phyloP scores from a whole-genome alignment of 1,140 invertebrate species.

The Papilio aristodemus region DNA sequence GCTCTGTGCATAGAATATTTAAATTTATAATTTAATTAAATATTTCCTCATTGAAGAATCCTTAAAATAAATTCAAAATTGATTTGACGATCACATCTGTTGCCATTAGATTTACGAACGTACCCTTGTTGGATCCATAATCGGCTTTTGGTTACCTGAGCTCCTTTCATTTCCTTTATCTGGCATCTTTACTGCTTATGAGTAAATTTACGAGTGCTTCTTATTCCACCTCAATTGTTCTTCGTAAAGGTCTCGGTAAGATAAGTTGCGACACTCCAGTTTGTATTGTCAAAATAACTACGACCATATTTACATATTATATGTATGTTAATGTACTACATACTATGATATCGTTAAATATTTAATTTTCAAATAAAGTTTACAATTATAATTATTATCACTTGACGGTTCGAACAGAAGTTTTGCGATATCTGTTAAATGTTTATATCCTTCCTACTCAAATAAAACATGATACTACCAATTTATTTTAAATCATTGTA shows the following conservation, averaged over 20 bases:
- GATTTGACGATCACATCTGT: not conserved
- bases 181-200: constrained; percentile 32
- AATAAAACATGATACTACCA: too few relatives aligned
- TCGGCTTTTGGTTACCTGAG: constrained; percentile 32
- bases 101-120: constrained; percentile 4
- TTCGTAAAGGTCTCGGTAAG: constrained; percentile 5
- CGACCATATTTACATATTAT: not conserved
- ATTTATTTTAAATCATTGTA: too few relatives aligned
- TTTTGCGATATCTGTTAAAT: too few relatives aligned
- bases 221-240: constrained; percentile 33
- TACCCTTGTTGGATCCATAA: constrained; percentile 15
- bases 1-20: not conserved
- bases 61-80: constrained; percentile 5
- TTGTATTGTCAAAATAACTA: not conserved
- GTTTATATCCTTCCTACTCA: too few relatives aligned
- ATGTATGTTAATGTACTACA: not conserved
- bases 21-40: not conserved
- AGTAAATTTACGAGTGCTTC: constrained; percentile 24
- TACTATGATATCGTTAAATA: not conserved
- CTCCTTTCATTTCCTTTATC: constrained; percentile 31
- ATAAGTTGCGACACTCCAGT: constrained; percentile 1
- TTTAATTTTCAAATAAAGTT: not conserved
- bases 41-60: not conserved
- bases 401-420: too few relatives aligned
- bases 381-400: too few relatives aligned